These are phyloP conservation scores for Onychomys leucogaster DNA, from an alignment of 2,797 vertebrate genomes.

Conservation along the genomic window DNA sequence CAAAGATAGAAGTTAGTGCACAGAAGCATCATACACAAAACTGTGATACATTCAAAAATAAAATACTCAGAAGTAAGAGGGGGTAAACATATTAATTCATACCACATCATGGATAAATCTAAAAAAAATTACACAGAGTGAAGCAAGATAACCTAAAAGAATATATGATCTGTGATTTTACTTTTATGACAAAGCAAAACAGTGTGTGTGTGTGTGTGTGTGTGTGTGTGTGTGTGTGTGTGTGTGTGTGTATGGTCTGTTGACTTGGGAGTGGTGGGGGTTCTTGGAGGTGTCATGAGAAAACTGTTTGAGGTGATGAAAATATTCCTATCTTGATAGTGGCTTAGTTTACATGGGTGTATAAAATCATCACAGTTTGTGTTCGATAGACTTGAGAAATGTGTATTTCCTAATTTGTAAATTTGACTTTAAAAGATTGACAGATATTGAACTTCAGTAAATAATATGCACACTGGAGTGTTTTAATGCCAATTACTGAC, in stretches of 20 bases:
- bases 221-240: neutral
- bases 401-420: neutral
- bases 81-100: neutral
- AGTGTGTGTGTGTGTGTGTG: neutral
- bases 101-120: neutral
- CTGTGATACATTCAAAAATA: neutral
- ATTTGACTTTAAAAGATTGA: constrained; percentile 52
- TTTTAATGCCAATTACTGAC: neutral
- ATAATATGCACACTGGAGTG: neutral
- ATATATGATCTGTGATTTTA: neutral
- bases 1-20: neutral
- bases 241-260: neutral
- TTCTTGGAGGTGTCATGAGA: neutral
- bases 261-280: neutral
- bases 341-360: neutral
- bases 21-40: neutral
- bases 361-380: neutral
- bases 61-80: neutral
- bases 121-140: neutral
- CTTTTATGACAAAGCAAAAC: neutral
- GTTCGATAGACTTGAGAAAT: neutral
- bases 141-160: neutral
- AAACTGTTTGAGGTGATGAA: neutral
- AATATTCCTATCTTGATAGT: neutral
- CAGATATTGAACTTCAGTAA: neutral